Conservation (phyloP, 1,140 invertebrate genomes). For the Fopius arisanus region DNA sequence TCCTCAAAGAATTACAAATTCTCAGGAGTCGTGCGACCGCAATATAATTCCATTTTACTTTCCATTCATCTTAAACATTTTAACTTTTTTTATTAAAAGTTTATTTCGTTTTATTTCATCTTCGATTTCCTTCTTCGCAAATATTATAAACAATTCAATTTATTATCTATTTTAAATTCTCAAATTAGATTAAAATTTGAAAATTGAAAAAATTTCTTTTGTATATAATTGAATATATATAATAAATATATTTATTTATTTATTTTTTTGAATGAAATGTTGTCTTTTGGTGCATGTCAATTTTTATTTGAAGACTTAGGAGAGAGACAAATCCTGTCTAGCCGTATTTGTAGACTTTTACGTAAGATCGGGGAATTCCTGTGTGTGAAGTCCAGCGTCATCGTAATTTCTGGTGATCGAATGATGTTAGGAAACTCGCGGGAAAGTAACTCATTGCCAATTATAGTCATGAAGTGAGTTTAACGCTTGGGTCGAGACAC, state of each 20-base stretch:
- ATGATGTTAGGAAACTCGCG: constrained; percentile 27
- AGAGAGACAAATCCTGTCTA: neutral
- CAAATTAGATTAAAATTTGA: too few relatives aligned
- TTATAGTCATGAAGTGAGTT: constrained; percentile 51
- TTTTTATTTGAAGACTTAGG: constrained; percentile 10
- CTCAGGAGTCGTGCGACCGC: constrained; percentile 18
- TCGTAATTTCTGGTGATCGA: neutral
- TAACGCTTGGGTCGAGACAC: neutral
- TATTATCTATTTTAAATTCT: too few relatives aligned
- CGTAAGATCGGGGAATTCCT: constrained; percentile 9
- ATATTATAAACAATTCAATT: too few relatives aligned
- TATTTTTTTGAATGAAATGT: too few relatives aligned
- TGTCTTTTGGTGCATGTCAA: neutral
- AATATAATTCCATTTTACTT: constrained; percentile 24
- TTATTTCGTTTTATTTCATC: too few relatives aligned
- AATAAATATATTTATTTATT: too few relatives aligned
- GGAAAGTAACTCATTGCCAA: constrained; percentile 58
- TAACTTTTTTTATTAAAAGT: too few relatives aligned
- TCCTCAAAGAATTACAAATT: constrained; percentile 1
- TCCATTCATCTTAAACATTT: too few relatives aligned
- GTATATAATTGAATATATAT: too few relatives aligned
- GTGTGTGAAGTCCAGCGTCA: neutral
- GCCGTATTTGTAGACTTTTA: constrained; percentile 11
- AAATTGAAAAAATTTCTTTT: too few relatives aligned
- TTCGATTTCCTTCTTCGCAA: too few relatives aligned